Evolutionary conservation across 2,797 vertebrate genomes (phyloP), one percentile per base, ranked within the genome.

Genomic region (Bovichtus diacanthus): DNA sequence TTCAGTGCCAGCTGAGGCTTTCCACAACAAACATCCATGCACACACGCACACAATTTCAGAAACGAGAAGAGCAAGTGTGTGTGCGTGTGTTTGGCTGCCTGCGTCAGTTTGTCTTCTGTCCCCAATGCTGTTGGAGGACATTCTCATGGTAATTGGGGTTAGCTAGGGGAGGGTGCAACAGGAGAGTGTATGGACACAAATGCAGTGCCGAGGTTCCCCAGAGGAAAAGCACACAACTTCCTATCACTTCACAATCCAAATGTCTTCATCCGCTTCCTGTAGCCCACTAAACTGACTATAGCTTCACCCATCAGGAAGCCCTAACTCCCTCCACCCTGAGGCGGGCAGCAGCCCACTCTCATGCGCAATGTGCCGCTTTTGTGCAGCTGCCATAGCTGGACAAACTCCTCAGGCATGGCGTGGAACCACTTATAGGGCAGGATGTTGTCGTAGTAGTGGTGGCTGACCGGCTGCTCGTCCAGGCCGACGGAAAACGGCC

Each of bases 351-450:
- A 92, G 59, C 96, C 96, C 39, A 99, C 89, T 73, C 95, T 95
- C 94, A 99, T 94, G 38, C 94, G 96, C 61, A 99, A 86, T 0
- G 96, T 89, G 1, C 98, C 98, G 0, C 91, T 96, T 93, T 98
- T 98, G 87, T 99, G 98, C 25, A 99, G 95, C 11, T 96, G 95
- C 98, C 98, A 99, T 21, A 99, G 97, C 85, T 97, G 97, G 25
- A 98, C 93, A 31, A 99, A 99, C 88, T 99, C 98, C 90, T 99
- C 98, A 0, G 98, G 97, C 98, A 99, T 99, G 84, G 98, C 96
- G 1, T 99, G 98, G 93, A 98, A 97, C 54, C 96, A 96, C 0
- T 95, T 96, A 60, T 95, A 95, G 0, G 98, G 98, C 88, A 97
- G 90, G 63, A 98, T 95, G 31, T 99, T 97, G 89, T 99, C 98